Conservation (phyloP, 2,797 vertebrate genomes). For the Aldrovandia affinis region DNA sequence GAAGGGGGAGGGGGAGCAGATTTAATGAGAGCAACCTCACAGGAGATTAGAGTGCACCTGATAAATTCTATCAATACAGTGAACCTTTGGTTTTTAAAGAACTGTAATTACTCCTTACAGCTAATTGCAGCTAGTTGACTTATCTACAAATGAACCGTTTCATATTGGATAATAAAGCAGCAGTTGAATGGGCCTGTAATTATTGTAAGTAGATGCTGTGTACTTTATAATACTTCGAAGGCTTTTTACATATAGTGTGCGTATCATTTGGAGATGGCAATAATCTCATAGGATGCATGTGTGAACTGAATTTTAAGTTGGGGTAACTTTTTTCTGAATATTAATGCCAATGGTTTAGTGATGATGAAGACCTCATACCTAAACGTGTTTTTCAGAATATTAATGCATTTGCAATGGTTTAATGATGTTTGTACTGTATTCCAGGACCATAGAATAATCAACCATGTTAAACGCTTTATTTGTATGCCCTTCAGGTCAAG, state of each 20-base stretch:
- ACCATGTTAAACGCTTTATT: no score
- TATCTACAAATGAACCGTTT: not conserved
- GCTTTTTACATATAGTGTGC: not conserved
- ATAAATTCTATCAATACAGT: slow-evolving; percentile 8
- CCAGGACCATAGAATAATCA: no score
- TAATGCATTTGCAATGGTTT: no score
- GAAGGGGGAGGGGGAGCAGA: not conserved
- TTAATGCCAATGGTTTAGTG: not conserved
- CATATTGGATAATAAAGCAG: not conserved
- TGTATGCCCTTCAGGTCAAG: not conserved
- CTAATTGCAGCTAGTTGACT: not conserved
- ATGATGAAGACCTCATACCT: not conserved
- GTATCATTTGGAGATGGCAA: not conserved
- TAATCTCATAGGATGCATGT: not conserved
- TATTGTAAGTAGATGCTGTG: not conserved
- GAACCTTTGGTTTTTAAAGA: not conserved
- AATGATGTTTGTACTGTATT: no score
- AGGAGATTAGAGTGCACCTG: not conserved
- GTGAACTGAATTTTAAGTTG: not conserved
- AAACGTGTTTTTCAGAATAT: no score
- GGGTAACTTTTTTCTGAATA: not conserved
- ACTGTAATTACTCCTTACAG: not conserved
- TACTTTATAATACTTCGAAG: not conserved
- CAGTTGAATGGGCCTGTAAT: not conserved
- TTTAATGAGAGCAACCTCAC: not conserved